Base-by-base conservation (phyloP, 2,113 vertebrate genomes). In the Xenopus borealis region DNA sequence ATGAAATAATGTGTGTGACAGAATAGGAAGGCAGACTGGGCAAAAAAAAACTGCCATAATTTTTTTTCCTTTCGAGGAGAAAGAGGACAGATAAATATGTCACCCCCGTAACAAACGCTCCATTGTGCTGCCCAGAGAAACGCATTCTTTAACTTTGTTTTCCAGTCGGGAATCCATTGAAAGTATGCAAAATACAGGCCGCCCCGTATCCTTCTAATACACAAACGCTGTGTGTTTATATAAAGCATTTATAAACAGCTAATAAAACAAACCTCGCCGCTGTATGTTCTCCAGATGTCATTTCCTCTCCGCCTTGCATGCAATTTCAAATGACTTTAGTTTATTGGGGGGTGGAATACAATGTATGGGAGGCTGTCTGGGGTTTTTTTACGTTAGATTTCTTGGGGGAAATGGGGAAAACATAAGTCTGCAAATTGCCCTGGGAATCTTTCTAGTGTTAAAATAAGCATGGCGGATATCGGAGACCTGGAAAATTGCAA, bases 1-100 rank as follows among this genome's bases (percentile, higher is more conserved):
- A 90, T 89, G 87, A 93, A 95, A 92, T 93, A 93, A 93, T 92
- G 90, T 87, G 83, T 92, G 88, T 90, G 89, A 91, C 90, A 92
- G 89, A 89, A 92, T 85, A 88, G 85, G 84, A 86, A 89, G 87
- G 87, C 86, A 89, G 85, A 86, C 87, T 88, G 86, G 84, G 75
- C 83, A 88, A 88, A 92, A 40, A 40, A 40, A 40, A 91, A 93
- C 86, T 87, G 89, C 89, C 90, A 88, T 88, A 88, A 88, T 87
- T 88, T 93, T 27, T n/a, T 93, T 93, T 90, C 87, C 87, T 85
- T 52, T 63, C 82, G 79, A 83, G 83, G 79, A 78, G 81, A 82
- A 84, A 89, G 83, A 88, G 81, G 86, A 86, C 86, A 91, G 88
- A 94, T 89, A 92, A 89, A 92, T 90, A 89, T 87, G 89, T 92